Evolutionary conservation across 2,888 invertebrate species (phyloP), one percentile per base, ranked within the genome.

Genomic region (Drosophila multiciliata): DNA sequence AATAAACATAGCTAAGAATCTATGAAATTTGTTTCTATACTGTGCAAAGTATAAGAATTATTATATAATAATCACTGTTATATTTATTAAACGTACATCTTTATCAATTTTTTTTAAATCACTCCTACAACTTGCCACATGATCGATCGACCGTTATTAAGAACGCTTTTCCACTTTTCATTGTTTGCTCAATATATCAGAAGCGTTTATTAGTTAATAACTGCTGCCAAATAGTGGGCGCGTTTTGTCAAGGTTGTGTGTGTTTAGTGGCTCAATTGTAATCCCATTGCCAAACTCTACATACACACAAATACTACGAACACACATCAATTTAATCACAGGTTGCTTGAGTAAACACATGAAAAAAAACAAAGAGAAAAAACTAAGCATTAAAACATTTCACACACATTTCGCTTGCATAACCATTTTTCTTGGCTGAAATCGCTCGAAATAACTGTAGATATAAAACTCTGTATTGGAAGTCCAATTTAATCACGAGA

Each of bases 401-500:
- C 4, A 45, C 23, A 7, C 84, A 80, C 75, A 89, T 89, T 89
- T 52, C 61, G 78, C 79, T 86, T 86, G 68, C 74, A 87, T 86
- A 86, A 85, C 61, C 75, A 53, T 8, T 23, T 45, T 45, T 23
- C 8, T 15, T 23, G 20, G 15, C 23, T 45, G 23, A 45, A 15
- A 45, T 45, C 45, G 23, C 3, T 45, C 8, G 45, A 15, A 23
- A 45, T 15, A 23, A 23, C 8, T 23, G 4, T 45, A 45, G 45
- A 7, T 45, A 45, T 20, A 45, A 20, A 45, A 20, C 7, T 45
- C 15, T 45, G 20, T 23, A 4, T 45, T 38, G 55, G 62, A 15
- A 58, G 63, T 74, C 65, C 64, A 68, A 68, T 60, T 86, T 86
- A 83, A 88, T 84, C 84, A 88, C 89, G 84, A 85, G 84, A 85